phyloP scores from a whole-genome alignment of 2,113 vertebrate genomes.

The Gracilinanus agilis region DNA sequence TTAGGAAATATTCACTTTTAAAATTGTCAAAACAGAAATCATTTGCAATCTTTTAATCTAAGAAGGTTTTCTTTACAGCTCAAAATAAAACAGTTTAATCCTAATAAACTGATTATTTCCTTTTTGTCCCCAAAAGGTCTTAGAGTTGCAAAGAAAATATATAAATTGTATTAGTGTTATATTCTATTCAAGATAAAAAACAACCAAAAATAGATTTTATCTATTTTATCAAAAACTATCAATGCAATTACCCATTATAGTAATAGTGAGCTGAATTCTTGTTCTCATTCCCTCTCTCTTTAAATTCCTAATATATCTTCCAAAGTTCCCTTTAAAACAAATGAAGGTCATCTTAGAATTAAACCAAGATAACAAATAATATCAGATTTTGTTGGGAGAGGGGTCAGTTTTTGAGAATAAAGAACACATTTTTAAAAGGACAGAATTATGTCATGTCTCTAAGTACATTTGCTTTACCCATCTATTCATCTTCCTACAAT shows the following conservation, averaged over 20 bases:
- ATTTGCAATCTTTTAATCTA: slow-evolving; percentile 62
- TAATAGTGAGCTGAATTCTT: not conserved
- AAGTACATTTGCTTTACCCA: not conserved
- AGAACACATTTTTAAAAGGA: not conserved
- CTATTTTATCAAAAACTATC: slow-evolving; percentile 32
- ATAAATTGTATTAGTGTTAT: slow-evolving; percentile 14
- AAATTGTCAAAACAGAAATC: slow-evolving; percentile 79
- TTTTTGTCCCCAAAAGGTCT: not conserved
- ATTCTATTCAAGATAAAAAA: slow-evolving; percentile 48
- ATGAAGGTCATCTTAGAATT: not conserved
- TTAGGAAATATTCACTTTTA: slow-evolving; percentile 70
- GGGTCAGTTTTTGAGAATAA: not conserved
- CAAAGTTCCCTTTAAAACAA: not conserved
- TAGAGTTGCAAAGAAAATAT: not conserved
- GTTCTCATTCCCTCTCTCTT: not conserved
- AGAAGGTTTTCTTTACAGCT: slow-evolving; percentile 54
- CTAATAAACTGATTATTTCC: not conserved
- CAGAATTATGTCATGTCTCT: not conserved
- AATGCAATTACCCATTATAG: not conserved
- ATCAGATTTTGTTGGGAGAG: not conserved
- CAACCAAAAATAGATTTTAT: slow-evolving; percentile 25
- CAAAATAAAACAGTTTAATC: slow-evolving; percentile 60
- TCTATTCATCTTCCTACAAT: slow-evolving; percentile 4
- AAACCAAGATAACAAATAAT: not conserved
- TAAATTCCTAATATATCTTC: not conserved